These are phyloP conservation scores for Sinotaia quadrata DNA, from an alignment of 2,888 invertebrate species.

Conservation along the genomic window DNA sequence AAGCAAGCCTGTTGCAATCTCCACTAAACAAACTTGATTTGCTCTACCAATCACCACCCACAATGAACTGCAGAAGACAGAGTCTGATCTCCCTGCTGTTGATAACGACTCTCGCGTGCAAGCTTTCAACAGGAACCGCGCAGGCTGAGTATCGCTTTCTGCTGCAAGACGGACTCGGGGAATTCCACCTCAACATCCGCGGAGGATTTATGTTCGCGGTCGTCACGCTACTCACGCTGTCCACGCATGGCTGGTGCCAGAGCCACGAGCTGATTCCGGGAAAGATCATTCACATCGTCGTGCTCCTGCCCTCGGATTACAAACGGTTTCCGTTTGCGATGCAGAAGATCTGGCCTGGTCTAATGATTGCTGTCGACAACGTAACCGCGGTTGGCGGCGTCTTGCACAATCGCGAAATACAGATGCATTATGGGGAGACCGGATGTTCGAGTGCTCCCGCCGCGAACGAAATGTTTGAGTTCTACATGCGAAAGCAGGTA, in stretches of 20 bases:
- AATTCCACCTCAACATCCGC: no score
- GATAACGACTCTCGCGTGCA: neutral
- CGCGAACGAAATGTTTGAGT: slow-evolving; percentile 35
- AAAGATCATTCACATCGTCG: slow-evolving; percentile 17
- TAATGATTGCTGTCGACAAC: slow-evolving; percentile 30
- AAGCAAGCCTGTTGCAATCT: no score
- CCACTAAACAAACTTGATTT: no score
- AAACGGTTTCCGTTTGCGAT: slow-evolving; percentile 22
- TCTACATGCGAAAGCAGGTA: slow-evolving; percentile 29
- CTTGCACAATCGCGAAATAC: slow-evolving; percentile 17
- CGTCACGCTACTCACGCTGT: neutral
- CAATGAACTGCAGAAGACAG: no score
- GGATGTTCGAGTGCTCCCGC: slow-evolving; percentile 29
- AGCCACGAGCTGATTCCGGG: neutral
- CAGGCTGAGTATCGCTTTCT: neutral
- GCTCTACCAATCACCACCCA: no score
- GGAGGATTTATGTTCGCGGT: neutral
- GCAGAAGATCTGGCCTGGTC: slow-evolving; percentile 23
- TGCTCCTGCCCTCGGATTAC: slow-evolving; percentile 21
- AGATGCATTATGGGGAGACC: slow-evolving; percentile 28
- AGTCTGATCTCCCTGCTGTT: neutral
- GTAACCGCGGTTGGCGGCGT: slow-evolving; percentile 21
- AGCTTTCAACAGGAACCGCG: no score
- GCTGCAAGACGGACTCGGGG: no score
- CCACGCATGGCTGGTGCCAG: neutral